phyloP scores from a whole-genome alignment of 2,113 vertebrate genomes.

The Gallinago media region DNA sequence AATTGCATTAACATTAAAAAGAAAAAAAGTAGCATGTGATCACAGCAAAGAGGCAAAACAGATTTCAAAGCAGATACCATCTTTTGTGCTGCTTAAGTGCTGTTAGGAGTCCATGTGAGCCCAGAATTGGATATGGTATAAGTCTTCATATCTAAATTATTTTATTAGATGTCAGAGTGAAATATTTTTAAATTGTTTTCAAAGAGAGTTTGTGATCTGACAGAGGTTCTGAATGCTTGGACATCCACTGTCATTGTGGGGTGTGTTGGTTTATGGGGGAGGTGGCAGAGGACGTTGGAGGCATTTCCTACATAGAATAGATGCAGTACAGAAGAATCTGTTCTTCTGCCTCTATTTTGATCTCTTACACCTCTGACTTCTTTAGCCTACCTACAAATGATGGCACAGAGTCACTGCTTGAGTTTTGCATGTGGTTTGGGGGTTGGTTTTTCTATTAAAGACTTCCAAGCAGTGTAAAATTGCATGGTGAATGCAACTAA shows the following conservation, averaged over 20 bases:
- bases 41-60: neutral
- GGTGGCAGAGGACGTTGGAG: rapidly evolving
- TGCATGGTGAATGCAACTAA: neutral
- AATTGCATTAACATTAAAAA: constrained; percentile 12
- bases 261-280: neutral
- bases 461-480: neutral
- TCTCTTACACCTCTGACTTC: neutral
- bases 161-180: neutral
- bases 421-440: neutral
- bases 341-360: neutral
- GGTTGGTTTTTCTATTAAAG: neutral
- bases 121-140: neutral
- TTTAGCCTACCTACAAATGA: neutral
- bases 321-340: neutral
- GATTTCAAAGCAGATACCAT: neutral
- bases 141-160: neutral
- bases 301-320: neutral
- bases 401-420: neutral
- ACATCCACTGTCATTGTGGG: neutral
- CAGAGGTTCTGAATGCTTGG: neutral
- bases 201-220: neutral
- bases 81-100: neutral
- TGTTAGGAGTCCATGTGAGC: neutral
- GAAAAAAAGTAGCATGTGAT: neutral
- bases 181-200: neutral